Base-by-base conservation (phyloP, 2,888 invertebrate species). In the Torymus tubicola region DNA sequence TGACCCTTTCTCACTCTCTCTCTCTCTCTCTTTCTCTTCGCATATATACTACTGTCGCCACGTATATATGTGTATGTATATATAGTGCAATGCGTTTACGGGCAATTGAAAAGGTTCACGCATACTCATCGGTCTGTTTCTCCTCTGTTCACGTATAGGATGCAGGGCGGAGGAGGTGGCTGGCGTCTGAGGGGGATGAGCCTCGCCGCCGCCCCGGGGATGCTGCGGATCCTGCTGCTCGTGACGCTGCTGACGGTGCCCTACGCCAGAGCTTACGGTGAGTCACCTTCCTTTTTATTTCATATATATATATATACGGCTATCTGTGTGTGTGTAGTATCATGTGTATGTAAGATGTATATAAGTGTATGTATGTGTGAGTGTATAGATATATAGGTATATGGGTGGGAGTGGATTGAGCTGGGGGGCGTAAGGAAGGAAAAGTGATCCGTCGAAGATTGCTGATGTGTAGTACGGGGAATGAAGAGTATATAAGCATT, bases 241-340 rank as follows among this genome's bases (percentile, higher is more conserved):
- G 83, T 86, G 82, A 83, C 87, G 83, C 86, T 87, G 83, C 85
- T 85, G 79, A 81, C 86, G 81, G 84, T 82, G 63, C 84, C 86
- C 71, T 82, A 87, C 83, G 86, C 88, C 86, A 85, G 86, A 82
- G 87, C 87, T 83, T 87, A 89, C 86, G 90, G 90, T 90, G 87
- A 90, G 90, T 89, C 88, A 87, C 85, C 86, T 83, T 86, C 13
- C 67, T 52, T 57, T 57, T 63, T 21, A 42, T 70, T 16, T 65
- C 50, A n/a, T 73, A 13, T 65, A 3, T 57, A 0, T 16, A 21
- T 18, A 2, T 11, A 18, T 31, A 13, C 4, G 18, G n/a, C n/a
- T 13, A 11, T 24, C 13, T 60, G 1, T 72, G 24, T 13, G 53
- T 3, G 60, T 67, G 16, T 31, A 58, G 21, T 21, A 21, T 21